Evolutionary conservation across 2,797 vertebrate species (phyloP).

Genomic region (Eptatretus atami): DNA sequence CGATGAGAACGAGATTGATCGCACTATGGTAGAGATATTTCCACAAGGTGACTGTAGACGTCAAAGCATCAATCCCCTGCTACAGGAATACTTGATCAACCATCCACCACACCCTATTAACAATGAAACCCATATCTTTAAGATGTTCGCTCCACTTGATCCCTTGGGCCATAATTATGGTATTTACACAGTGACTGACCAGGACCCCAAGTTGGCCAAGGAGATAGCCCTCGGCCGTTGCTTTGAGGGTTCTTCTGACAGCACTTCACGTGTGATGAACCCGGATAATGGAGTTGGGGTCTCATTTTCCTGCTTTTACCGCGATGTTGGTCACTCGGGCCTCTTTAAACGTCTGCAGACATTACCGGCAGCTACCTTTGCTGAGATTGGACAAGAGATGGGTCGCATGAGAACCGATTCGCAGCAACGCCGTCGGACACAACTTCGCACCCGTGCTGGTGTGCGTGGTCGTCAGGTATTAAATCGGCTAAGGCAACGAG

Average conservation of each 20-base stretch:
- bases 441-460: not conserved
- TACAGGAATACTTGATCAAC: conserved; percentile 86
- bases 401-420: not conserved
- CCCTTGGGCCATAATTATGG: conserved; percentile 88
- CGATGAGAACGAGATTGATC: conserved; percentile 68
- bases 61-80: conserved; percentile 46
- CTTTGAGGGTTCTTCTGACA: conserved; percentile 70
- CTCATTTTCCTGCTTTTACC: conserved; percentile 45
- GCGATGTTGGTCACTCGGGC: conserved; percentile 26
- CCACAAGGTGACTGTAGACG: conserved; percentile 68
- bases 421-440: too few species aligned
- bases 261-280: conserved; percentile 70
- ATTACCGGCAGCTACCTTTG: conserved; percentile 13
- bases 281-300: conserved; percentile 42
- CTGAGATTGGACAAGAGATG: not conserved
- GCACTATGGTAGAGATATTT: conserved; percentile 57
- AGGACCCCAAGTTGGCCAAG: conserved; percentile 66
- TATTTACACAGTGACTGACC: conserved; percentile 89
- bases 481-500: not conserved
- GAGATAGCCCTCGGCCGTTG: conserved; percentile 83
- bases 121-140: conserved; percentile 77
- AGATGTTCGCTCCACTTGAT: conserved; percentile 79
- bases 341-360: conserved; percentile 41
- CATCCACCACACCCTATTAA: conserved; percentile 72
- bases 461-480: not conserved